These are phyloP conservation scores for Neosilurus mollespiculum DNA, from an alignment of 2,797 vertebrate genomes.

Conservation along the genomic window DNA sequence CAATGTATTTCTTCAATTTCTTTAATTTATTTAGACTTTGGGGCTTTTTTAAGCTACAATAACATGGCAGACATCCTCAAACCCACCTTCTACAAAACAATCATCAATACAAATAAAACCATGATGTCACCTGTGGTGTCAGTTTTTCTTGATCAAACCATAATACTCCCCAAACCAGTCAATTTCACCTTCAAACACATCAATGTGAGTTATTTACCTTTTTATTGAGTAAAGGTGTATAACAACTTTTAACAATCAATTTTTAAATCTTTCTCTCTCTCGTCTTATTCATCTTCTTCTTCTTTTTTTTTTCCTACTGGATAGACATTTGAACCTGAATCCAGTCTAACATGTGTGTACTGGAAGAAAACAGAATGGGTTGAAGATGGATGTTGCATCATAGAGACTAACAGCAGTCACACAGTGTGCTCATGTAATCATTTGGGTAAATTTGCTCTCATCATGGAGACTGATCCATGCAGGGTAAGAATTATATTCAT, in stretches of 20 bases:
- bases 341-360: slow-evolving; percentile 66
- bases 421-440: slow-evolving; percentile 55
- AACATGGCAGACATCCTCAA: slow-evolving; percentile 19
- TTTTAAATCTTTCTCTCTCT: neutral
- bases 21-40: neutral
- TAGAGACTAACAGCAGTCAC: slow-evolving; percentile 58
- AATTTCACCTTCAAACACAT: slow-evolving; percentile 70
- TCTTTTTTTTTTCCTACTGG: no score
- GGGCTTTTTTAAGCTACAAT: slow-evolving; percentile 17
- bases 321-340: neutral
- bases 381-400: slow-evolving; percentile 60
- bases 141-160: slow-evolving; percentile 50
- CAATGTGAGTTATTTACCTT: slow-evolving; percentile 51
- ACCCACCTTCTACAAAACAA: slow-evolving; percentile 5
- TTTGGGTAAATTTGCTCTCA: slow-evolving; percentile 71
- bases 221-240: neutral
- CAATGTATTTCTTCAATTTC: neutral
- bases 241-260: neutral
- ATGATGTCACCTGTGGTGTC: slow-evolving; percentile 53
- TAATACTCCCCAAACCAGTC: slow-evolving; percentile 60
- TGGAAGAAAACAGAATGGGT: slow-evolving; percentile 66
- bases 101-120: neutral
- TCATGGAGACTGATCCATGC: slow-evolving; percentile 62
- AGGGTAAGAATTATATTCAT: neutral
- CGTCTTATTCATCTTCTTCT: neutral